Conservation (phyloP, 2,888 invertebrate genomes). For the Heliconius hortense region DNA sequence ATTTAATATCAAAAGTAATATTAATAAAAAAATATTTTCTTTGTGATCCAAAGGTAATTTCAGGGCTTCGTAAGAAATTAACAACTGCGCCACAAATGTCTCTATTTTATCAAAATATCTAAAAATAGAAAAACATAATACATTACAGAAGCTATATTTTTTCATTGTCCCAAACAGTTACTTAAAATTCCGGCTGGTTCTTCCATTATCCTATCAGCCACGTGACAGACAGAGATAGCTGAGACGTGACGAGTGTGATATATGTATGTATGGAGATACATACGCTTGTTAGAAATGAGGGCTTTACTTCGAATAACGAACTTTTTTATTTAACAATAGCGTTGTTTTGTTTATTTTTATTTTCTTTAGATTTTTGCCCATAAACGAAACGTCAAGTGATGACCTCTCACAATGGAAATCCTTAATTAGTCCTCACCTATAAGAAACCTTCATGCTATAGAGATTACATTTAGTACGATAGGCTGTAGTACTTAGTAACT, state of each 20-base stretch:
- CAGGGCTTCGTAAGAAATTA: too few species aligned
- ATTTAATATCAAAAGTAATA: too few species aligned
- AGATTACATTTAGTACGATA: too few species aligned
- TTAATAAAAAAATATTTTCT: too few species aligned
- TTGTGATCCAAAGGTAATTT: too few species aligned
- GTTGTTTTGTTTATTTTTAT: not conserved
- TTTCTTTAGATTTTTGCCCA: not conserved
- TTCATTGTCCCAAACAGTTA: conserved; percentile 48
- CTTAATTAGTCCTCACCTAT: not conserved
- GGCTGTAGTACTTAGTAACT: too few species aligned
- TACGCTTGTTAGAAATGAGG: conserved; percentile 16
- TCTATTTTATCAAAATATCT: not conserved
- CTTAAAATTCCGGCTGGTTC: conserved; percentile 64
- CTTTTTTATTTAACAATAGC: not conserved
- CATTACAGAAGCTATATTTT: conserved; percentile 21
- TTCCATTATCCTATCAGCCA: conserved; percentile 67
- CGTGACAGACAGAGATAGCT: conserved; percentile 69
- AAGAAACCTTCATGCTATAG: not conserved
- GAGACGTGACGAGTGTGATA: conserved; percentile 58
- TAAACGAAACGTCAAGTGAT: too few species aligned
- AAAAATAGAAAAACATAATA: conserved; percentile 5
- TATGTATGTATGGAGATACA: conserved; percentile 15
- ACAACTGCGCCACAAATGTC: not conserved
- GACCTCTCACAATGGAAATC: not conserved
- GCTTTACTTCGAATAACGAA: conserved; percentile 3